Percentiles rank a stretch among this genome's conserved stretches.
These are phyloP conservation scores for Galago senegalensis DNA, from an alignment of 2,797 vertebrate genomes.

Conservation along the genomic window DNA sequence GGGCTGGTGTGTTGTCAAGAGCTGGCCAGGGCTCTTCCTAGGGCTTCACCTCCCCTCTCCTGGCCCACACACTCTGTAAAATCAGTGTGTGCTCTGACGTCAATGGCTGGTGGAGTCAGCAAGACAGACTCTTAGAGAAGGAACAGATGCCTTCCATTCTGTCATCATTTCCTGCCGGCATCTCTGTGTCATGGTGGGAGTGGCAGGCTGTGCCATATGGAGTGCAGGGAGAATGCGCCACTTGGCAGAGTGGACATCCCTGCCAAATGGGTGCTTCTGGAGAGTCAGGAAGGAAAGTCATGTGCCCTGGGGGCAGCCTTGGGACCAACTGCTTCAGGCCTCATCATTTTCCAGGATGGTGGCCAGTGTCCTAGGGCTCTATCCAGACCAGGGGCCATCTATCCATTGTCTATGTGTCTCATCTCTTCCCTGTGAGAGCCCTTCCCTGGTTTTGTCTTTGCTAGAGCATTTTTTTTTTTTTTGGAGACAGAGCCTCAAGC, in stretches of 20 bases:
- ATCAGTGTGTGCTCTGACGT: not conserved
- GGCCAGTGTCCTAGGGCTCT: not conserved
- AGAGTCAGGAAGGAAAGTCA: too few relatives aligned
- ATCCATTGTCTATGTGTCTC: not conserved
- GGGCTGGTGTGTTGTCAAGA: conserved; percentile 57
- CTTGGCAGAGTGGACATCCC: accelerated
- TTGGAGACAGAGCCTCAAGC: too few relatives aligned
- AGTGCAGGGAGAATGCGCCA: not conserved
- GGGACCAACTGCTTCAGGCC: not conserved
- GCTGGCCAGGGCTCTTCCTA: conserved; percentile 57
- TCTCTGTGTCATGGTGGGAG: not conserved
- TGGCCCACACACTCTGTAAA: not conserved
- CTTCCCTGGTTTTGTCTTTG: not conserved
- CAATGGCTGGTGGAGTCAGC: not conserved
- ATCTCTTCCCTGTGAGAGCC: not conserved
- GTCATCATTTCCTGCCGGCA: not conserved
- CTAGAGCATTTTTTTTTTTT: too few relatives aligned
- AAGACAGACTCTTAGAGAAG: not conserved
- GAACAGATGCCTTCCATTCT: not conserved
- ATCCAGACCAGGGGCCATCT: not conserved
- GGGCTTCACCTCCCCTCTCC: not conserved
- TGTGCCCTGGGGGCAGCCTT: too few relatives aligned
- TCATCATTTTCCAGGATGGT: not conserved
- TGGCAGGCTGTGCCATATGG: not conserved
- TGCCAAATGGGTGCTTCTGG: not conserved